Evolutionary conservation across 2,888 invertebrate genomes (phyloP), one percentile per base, ranked within the genome.

Genomic region (Scaptomyza parva): DNA sequence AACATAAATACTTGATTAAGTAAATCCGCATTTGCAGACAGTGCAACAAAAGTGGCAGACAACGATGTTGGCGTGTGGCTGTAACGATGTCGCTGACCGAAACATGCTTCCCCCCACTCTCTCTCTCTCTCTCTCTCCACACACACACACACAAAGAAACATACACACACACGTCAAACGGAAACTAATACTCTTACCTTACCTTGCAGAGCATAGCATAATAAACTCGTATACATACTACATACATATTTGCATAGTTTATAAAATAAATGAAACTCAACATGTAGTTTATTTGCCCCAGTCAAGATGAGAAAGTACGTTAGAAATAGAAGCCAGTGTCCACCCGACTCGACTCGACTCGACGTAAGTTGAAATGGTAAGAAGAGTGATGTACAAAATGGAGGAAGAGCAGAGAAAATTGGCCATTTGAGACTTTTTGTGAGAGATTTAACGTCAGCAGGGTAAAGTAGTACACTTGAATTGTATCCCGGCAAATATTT

Each of bases 1-100:
- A 68, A 53, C 76, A 76, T 71, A 67, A 79, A 76, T 71, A 76
- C 76, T 79, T 71, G 66, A 76, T 76, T 79, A 76, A 79, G 66
- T 66, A 79, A 76, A 76, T 79, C 76, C 71, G 66, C 72, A 78
- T 76, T 75, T 76, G 59, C 59, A 76, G 76, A 64, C 44, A 30
- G 45, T 28, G 52, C 33, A 60, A 71, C 61, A 64, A 60, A 75
- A 59, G 55, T 52, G 70, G 57, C 26, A 41, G 41, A 24, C 54
- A n/a, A 24, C 24, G 72, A 8, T 58, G 54, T 62, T 62, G 43
- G 37, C 50, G 48, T 40, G 17, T 40, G 12, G 11, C 40, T 12
- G 37, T 33, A 33, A 18, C 18, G 24, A 50, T 37, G 12, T 50
- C 17, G 50, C 35, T 37, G 24, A 41, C 24, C 4, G 8, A 22